A percentile compares a stretch with the other conserved stretches of the same genome.
phyloP scores from a whole-genome alignment of 1,140 invertebrate genomes.

The Lepidotrigona ventralis region DNA sequence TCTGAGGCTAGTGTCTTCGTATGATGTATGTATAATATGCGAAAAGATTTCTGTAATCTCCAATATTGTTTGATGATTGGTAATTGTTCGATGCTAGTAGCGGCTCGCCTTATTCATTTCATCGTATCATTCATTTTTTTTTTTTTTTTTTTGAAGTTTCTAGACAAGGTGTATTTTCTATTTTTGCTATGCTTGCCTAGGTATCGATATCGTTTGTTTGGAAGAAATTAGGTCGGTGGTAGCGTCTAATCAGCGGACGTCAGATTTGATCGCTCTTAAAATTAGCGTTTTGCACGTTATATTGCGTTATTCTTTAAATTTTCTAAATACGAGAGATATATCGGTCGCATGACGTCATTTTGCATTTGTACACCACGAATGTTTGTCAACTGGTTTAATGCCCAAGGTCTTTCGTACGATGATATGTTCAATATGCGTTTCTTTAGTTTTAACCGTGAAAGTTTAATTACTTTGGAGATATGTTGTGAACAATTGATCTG shows the following conservation, averaged over 20 bases:
- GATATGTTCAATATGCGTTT: background rate
- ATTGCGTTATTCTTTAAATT: background rate
- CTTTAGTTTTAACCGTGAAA: no score
- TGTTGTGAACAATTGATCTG: background rate
- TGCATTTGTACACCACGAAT: background rate
- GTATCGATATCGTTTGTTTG: background rate
- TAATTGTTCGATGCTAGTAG: background rate
- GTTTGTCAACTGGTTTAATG: constrained; percentile 10
- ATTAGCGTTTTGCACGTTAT: background rate
- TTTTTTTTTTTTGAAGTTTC: background rate
- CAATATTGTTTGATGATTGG: background rate
- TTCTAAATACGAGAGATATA: background rate
- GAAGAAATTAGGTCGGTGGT: constrained; percentile 4
- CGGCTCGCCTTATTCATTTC: no score
- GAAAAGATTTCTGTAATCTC: background rate
- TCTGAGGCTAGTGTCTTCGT: background rate
- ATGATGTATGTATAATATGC: no score
- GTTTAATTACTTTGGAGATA: no score
- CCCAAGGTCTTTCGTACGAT: background rate
- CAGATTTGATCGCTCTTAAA: constrained; percentile 1
- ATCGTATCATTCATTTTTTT: no score
- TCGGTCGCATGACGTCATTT: background rate
- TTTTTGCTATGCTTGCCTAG: background rate
- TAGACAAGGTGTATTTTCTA: background rate
- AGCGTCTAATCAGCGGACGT: background rate